Base-by-base conservation (phyloP, 1,140 invertebrate genomes). In the Bombus picipes region DNA sequence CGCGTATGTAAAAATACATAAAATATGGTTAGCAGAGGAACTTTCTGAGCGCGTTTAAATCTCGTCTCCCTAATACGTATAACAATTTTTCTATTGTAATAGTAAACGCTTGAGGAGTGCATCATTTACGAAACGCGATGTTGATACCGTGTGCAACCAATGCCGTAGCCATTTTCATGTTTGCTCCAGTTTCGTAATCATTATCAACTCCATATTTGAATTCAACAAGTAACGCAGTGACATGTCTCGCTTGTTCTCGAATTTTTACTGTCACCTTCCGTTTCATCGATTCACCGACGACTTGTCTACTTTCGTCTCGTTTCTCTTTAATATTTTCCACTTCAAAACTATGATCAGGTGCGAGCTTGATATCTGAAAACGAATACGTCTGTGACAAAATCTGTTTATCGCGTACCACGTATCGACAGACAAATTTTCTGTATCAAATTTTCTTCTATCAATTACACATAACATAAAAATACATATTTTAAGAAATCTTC, bases 131-230 rank as follows among this genome's bases (percentile, higher is more conserved):
- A 43, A 68, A 78, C 87, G 90, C 88, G 91, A 92, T 91, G 90
- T 94, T 93, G 91, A 91, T 92, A 90, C 87, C 90, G 92, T 92
- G 92, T 92, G 89, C 91, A 92, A 94, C 90, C 92, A 92, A 93
- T 94, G 92, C 93, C 93, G 94, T 94, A 92, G 94, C 94, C 94
- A 95, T 95, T 95, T 95, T 95, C 92, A 92, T 93, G 91, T 93
- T 92, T 93, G 91, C 94, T 92, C 92, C 92, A 93, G 92, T 95
- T 95, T 95, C 94, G 94, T 95, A 95, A 95, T 94, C 94, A 92
- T 93, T 94, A 93, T 94, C 94, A 94, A 93, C 93, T 93, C 93
- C 94, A 95, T 95, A 94, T 94, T 94, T 94, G 94, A 94, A 94
- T 94, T 95, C 93, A 94, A 94, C 94, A 94, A 95, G 94, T 94